Conservation (phyloP, 2,888 invertebrate species). For the Hydroisotoma schaefferi region DNA sequence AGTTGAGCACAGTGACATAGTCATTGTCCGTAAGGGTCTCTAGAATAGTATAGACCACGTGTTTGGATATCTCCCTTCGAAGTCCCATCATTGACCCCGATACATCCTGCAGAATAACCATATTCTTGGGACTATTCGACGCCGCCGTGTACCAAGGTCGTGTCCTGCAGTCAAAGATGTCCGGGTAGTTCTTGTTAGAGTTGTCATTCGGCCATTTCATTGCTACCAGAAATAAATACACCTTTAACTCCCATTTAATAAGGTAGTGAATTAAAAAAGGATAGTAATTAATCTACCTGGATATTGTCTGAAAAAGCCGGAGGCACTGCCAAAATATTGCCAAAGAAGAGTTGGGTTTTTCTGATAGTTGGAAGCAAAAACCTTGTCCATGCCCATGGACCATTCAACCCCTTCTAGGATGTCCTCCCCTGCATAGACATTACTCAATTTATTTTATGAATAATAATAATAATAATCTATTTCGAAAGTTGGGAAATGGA, state of each 20-base stretch:
- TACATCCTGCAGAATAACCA: slow-evolving; percentile 89
- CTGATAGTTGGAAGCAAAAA: slow-evolving; percentile 79
- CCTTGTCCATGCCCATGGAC: slow-evolving; percentile 82
- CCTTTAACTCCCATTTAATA: background rate
- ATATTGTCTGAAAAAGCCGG: slow-evolving; percentile 88
- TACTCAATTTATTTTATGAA: slow-evolving; percentile 1
- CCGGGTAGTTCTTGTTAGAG: slow-evolving; percentile 56
- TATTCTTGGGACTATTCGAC: slow-evolving; percentile 95
- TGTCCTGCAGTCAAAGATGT: slow-evolving; percentile 88
- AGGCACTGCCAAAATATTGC: slow-evolving; percentile 96
- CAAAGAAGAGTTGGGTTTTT: slow-evolving; percentile 87
- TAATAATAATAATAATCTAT: background rate
- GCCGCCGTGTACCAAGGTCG: slow-evolving; percentile 97
- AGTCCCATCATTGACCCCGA: slow-evolving; percentile 67
- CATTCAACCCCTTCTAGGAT: slow-evolving; percentile 88
- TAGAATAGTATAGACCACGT: slow-evolving; percentile 81
- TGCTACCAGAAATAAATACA: slow-evolving; percentile 54
- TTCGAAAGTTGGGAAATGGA: background rate
- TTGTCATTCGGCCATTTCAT: slow-evolving; percentile 67
- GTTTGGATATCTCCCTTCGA: slow-evolving; percentile 81
- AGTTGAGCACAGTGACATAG: slow-evolving; percentile 86
- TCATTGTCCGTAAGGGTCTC: slow-evolving; percentile 97
- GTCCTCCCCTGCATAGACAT: slow-evolving; percentile 64
- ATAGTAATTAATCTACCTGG: slow-evolving; percentile 65
- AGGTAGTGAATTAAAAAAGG: slow-evolving; percentile 5